Percentiles rank a stretch among this genome's conserved stretches.
Evolutionary conservation across 1,140 invertebrate species (phyloP).

Genomic region (Drosophila setifemur): DNA sequence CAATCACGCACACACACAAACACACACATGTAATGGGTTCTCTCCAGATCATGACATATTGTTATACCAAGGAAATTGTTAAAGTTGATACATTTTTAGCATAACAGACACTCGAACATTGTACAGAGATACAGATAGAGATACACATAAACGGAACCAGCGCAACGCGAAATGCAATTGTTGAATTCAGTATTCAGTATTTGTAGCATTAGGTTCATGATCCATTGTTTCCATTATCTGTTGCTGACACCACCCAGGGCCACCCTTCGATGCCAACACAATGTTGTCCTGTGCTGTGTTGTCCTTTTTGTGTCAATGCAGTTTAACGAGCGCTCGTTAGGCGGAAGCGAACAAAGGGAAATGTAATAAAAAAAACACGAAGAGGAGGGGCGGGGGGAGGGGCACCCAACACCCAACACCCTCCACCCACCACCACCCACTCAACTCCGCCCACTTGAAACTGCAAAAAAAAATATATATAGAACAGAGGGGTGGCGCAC

Average conservation of each 20-base stretch:
- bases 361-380: slow-evolving; percentile 60
- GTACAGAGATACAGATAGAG: slow-evolving; percentile 21
- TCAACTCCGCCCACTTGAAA: neutral
- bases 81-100: slow-evolving; percentile 73
- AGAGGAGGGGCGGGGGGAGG: neutral
- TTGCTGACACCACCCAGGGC: slow-evolving; percentile 38
- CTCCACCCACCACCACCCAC: neutral
- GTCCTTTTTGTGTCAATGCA: slow-evolving; percentile 74
- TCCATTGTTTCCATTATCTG: slow-evolving; percentile 78
- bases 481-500: neutral
- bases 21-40: slow-evolving; percentile 7
- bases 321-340: slow-evolving; percentile 79
- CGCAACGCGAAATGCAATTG: slow-evolving; percentile 71
- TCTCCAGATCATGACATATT: slow-evolving; percentile 57
- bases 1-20: slow-evolving; percentile 50
- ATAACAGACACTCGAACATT: slow-evolving; percentile 45
- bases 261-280: slow-evolving; percentile 23
- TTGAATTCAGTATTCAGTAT: slow-evolving; percentile 73
- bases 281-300: slow-evolving; percentile 59
- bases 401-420: neutral
- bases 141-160: slow-evolving; percentile 29
- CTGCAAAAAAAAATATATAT: neutral
- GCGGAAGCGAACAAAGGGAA: slow-evolving; percentile 56
- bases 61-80: slow-evolving; percentile 69
- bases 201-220: slow-evolving; percentile 70